phyloP scores from a whole-genome alignment of 2,797 vertebrate species.

The Cyclura pinguis region DNA sequence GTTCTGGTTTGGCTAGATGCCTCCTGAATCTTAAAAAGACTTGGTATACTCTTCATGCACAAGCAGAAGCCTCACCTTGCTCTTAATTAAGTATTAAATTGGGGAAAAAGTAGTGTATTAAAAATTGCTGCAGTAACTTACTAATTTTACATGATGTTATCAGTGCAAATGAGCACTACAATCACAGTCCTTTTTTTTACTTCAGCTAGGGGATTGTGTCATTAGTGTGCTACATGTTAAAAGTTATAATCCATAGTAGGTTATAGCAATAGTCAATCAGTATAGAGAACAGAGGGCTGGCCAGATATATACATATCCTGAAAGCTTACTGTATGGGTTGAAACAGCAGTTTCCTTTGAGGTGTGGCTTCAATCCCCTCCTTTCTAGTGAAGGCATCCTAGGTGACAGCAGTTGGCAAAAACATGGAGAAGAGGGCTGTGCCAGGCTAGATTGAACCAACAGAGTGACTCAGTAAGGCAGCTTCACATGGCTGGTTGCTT shows the following conservation, averaged over 20 bases:
- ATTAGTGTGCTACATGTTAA: neutral
- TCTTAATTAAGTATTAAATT: neutral
- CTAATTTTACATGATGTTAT: neutral
- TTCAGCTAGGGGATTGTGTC: neutral
- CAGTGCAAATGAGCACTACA: neutral
- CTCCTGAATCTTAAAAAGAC: neutral
- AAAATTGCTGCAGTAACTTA: no score
- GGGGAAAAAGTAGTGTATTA: neutral
- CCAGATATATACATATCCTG: neutral
- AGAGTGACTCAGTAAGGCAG: neutral
- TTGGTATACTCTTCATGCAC: neutral
- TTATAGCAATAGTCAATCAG: neutral
- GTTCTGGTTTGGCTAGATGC: neutral
- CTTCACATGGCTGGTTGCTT: neutral
- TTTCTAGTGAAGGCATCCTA: neutral
- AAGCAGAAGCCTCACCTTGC: neutral
- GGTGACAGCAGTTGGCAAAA: no score
- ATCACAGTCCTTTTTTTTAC: neutral
- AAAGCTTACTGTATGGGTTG: neutral
- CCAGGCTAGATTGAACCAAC: neutral
- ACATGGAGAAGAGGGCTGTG: neutral
- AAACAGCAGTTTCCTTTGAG: neutral
- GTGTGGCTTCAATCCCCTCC: neutral
- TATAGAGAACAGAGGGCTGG: neutral
- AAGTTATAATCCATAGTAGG: neutral